Evolutionary conservation across 1,140 invertebrate genomes (phyloP).

Genomic region (Lycorma delicatula): DNA sequence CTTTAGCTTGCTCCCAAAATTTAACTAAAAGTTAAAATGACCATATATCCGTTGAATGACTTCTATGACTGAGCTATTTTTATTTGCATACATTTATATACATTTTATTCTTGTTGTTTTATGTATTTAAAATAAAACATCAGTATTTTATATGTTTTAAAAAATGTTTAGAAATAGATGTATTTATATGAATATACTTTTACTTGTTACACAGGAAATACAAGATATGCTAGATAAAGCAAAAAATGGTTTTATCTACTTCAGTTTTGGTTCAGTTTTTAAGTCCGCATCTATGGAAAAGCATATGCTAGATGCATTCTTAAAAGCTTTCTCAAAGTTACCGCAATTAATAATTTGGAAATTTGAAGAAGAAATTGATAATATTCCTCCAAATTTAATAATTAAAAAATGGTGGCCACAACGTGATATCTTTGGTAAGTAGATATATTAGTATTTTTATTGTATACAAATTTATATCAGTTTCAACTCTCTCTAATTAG

Average conservation of each 20-base stretch:
- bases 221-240: conserved; percentile 40
- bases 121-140: too few relatives aligned
- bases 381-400: conserved; percentile 42
- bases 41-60: too few relatives aligned
- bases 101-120: too few relatives aligned
- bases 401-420: conserved; percentile 38
- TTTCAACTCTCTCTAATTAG: background rate
- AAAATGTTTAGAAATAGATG: too few relatives aligned
- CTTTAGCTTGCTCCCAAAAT: too few relatives aligned
- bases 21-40: too few relatives aligned
- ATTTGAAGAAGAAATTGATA: conserved; percentile 41
- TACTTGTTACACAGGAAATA: conserved; percentile 33
- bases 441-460: background rate
- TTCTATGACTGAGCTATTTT: too few relatives aligned
- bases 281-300: conserved; percentile 38
- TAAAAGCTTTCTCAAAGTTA: conserved; percentile 42
- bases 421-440: conserved; percentile 34
- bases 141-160: too few relatives aligned
- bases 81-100: too few relatives aligned
- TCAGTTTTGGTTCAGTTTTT: conserved; percentile 44
- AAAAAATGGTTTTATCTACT: conserved; percentile 42
- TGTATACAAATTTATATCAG: conserved; percentile 3
- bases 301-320: conserved; percentile 36
- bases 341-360: conserved; percentile 50
- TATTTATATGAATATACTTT: too few relatives aligned